Evolutionary conservation across 2,113 vertebrate species (phyloP), one percentile per base, ranked within the genome.

Genomic region (Chamaea fasciata): DNA sequence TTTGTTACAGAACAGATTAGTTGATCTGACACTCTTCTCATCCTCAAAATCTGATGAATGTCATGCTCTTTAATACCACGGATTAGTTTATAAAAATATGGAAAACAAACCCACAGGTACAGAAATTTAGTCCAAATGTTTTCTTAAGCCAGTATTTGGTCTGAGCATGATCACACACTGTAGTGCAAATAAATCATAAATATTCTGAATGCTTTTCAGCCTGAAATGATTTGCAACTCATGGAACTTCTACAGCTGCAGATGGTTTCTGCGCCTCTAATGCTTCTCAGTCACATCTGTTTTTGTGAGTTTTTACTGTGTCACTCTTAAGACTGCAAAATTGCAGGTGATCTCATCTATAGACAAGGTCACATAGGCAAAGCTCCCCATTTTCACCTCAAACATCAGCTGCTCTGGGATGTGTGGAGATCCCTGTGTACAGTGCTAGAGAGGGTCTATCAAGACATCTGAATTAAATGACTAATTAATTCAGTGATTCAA

Each of bases 361-460:
- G 28, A 53, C 19, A 41, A 19, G 0, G 1, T 57, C n/a, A 35
- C 0, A 3, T 5, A 39, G 37, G 13, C 46, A 83, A 65, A 77
- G 20, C 30, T 82, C 57, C 37, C 22, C 5, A 5, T 81, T 86
- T 76, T 41, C 26, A 31, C 18, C 50, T 53, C 68, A 80, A 53
- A 52, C 0, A 2, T 31, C 49, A 44, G 22, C 37, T 71, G 46
- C 41, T 62, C 46, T 73, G 31, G 35, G 33, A 23, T 47, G 16
- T 11, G 13, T 20, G 19, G 39, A 84, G 20, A 64, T 33, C 15
- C 24, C 42, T 56, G 17, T 16, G 47, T 14, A 35, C 24, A 52
- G 37, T 37, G n/a, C 28, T 78, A 47, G 14, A 67, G 31, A 57
- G 30, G 21, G 13, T 35, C 65, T 28, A n/a, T 4, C 35, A 49